Conservation (phyloP, 2,113 vertebrate genomes). For the Sakesphorus luctuosus region DNA sequence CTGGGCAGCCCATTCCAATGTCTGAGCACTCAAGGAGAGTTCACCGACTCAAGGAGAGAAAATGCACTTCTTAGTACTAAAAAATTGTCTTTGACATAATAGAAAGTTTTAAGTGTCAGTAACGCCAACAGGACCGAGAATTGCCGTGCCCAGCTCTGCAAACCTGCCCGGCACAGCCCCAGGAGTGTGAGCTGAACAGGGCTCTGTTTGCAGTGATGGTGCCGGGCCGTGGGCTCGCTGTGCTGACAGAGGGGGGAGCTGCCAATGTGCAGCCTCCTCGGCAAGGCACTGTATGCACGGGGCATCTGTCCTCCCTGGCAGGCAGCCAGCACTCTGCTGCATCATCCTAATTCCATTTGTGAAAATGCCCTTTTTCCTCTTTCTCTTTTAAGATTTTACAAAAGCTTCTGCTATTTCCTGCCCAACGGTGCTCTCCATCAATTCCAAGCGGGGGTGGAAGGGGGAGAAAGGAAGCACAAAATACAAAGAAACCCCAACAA, state of each 20-base stretch:
- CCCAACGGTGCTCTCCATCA: not conserved
- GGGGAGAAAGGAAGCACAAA: not conserved
- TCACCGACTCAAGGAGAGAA: constrained; percentile 15
- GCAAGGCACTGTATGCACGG: not conserved
- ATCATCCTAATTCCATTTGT: not conserved
- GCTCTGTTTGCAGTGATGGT: constrained; percentile 53
- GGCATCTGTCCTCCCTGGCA: constrained; percentile 26
- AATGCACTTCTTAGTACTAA: not conserved
- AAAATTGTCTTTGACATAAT: not conserved
- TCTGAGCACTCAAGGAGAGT: no score
- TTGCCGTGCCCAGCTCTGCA: not conserved
- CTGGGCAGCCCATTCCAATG: no score
- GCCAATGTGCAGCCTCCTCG: not conserved
- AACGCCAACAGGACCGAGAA: not conserved
- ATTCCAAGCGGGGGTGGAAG: not conserved
- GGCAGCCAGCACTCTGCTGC: not conserved
- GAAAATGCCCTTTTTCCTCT: constrained; percentile 37
- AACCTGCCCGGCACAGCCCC: not conserved
- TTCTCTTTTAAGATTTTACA: constrained; percentile 27
- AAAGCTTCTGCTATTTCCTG: constrained; percentile 53
- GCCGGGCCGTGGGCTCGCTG: not conserved
- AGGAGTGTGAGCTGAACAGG: constrained; percentile 20
- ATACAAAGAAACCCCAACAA: not conserved
- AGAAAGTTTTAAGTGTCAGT: constrained; percentile 14
- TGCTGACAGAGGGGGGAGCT: not conserved